Evolutionary conservation across 1,140 invertebrate genomes (phyloP).

Genomic region (Leptestheria dahalacensis): DNA sequence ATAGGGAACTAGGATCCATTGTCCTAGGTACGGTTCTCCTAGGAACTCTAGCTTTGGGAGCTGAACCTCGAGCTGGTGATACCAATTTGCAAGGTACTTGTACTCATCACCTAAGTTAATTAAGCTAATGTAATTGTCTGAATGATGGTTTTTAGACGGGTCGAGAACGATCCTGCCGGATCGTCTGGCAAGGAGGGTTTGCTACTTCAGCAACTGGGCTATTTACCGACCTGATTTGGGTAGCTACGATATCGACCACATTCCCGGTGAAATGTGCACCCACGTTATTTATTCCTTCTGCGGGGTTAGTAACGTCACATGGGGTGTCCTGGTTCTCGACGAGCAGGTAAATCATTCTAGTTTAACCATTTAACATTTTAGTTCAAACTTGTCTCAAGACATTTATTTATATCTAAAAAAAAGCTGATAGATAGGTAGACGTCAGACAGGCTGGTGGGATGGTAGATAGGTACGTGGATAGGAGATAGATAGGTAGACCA

Average conservation of each 20-base stretch:
- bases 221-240: conserved; percentile 67
- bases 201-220: conserved; percentile 86
- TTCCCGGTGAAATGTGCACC: conserved; percentile 66
- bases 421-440: no score
- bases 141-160: background rate
- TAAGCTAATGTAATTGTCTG: background rate
- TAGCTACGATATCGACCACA: conserved; percentile 62
- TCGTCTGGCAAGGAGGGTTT: conserved; percentile 45
- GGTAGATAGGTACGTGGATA: no score
- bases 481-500: no score
- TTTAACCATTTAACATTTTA: background rate
- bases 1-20: no score
- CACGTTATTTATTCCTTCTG: conserved; percentile 84
- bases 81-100: background rate
- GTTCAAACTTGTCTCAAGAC: background rate
- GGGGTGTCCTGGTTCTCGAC: conserved; percentile 62
- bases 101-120: background rate
- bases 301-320: conserved; percentile 58
- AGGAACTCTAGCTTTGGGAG: background rate
- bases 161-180: background rate
- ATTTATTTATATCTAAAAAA: no score
- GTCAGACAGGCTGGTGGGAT: no score
- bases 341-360: conserved; percentile 39
- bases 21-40: no score
- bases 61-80: background rate